phyloP scores from a whole-genome alignment of 2,888 invertebrate genomes.

The Hemithea aestivaria region DNA sequence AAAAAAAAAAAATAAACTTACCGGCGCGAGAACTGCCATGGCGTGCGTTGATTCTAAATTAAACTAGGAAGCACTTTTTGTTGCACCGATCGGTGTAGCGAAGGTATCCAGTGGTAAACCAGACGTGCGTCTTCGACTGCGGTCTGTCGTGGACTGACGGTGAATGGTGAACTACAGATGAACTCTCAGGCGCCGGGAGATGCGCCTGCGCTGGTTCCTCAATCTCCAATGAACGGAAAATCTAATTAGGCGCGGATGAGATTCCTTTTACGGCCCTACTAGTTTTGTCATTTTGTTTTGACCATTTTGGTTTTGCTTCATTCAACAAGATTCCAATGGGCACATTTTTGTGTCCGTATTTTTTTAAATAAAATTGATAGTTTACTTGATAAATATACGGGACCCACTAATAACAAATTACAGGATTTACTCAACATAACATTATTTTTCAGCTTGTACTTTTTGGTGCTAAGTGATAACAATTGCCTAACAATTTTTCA shows the following conservation, averaged over 20 bases:
- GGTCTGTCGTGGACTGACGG: slow-evolving; percentile 52
- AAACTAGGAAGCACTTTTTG: slow-evolving; percentile 59
- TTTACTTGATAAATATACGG: too few species aligned
- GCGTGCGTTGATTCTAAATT: slow-evolving; percentile 59
- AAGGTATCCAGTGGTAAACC: slow-evolving; percentile 18
- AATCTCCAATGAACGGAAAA: slow-evolving; percentile 18
- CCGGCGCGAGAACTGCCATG: slow-evolving; percentile 56
- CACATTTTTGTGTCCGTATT: too few species aligned
- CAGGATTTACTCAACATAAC: too few species aligned
- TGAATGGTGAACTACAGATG: slow-evolving; percentile 20
- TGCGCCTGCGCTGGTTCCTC: slow-evolving; percentile 15
- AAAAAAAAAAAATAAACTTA: slow-evolving; percentile 41
- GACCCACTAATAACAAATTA: too few species aligned
- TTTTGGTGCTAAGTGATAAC: too few species aligned
- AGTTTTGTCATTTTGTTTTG: slow-evolving; percentile 18
- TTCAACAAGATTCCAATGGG: too few species aligned
- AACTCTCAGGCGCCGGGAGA: slow-evolving; percentile 25
- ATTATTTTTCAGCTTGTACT: too few species aligned
- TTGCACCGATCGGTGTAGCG: slow-evolving; percentile 35
- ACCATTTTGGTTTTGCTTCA: slow-evolving; percentile 44
- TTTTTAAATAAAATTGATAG: too few species aligned
- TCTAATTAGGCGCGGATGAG: slow-evolving; percentile 18
- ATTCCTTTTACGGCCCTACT: slow-evolving; percentile 15
- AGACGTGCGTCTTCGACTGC: slow-evolving; percentile 51
- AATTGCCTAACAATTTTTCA: too few species aligned